Evolutionary conservation across 2,113 vertebrate genomes (phyloP).

Genomic region (Campylorhamphus procurvoides): DNA sequence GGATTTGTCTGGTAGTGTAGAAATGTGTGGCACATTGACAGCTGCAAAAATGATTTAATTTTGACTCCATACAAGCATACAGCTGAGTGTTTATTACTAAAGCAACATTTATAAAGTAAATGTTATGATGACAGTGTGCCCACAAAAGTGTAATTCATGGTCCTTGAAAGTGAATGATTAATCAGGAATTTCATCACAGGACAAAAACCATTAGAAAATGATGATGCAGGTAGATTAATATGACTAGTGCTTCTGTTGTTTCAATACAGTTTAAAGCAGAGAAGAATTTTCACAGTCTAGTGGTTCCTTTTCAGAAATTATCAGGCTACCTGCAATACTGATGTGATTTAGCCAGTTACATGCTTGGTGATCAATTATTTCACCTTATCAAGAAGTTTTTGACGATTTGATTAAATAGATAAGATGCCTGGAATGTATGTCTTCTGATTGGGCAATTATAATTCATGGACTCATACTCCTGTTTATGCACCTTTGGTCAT

Average conservation of each 20-base stretch:
- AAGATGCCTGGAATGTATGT: neutral
- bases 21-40: neutral
- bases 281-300: neutral
- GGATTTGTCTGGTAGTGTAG: constrained; percentile 22
- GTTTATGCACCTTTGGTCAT: neutral
- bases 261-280: neutral
- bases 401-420: neutral
- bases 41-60: constrained; percentile 54
- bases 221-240: neutral
- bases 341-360: neutral
- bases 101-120: constrained; percentile 5
- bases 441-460: neutral
- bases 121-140: neutral
- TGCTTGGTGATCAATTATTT: neutral
- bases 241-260: neutral
- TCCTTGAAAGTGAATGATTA: neutral
- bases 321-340: neutral
- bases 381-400: neutral
- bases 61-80: neutral
- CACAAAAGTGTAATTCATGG: neutral
- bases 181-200: neutral
- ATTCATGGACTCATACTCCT: neutral
- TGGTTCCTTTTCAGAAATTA: neutral
- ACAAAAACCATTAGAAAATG: neutral
- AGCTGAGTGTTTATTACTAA: constrained; percentile 27